phyloP scores from a whole-genome alignment of 2,888 invertebrate genomes.

The Xanthorhoe spadicearia region DNA sequence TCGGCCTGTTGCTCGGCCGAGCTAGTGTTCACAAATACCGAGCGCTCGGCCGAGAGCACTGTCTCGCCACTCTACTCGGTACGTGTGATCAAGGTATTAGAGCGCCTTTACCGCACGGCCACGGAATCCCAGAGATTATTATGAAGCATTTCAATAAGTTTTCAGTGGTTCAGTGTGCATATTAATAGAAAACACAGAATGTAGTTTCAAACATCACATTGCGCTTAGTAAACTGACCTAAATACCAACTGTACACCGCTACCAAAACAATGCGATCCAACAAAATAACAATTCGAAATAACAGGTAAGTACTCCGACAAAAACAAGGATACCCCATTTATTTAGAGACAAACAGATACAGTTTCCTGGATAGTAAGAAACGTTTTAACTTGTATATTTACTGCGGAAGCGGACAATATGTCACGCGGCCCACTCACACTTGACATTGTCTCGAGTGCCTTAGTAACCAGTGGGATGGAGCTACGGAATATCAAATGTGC shows the following conservation, averaged over 20 bases:
- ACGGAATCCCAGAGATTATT: too few relatives aligned
- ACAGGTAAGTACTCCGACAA: conserved; percentile 9
- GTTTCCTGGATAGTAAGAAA: conserved; percentile 43
- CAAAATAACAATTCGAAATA: conserved; percentile 19
- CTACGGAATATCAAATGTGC: conserved; percentile 33
- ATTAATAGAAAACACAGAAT: neutral
- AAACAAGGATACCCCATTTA: conserved; percentile 20
- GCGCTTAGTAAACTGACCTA: conserved; percentile 3
- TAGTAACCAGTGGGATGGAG: conserved; percentile 49
- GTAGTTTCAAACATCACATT: neutral
- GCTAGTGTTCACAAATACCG: too few relatives aligned
- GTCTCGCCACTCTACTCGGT: too few relatives aligned
- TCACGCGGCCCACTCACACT: conserved; percentile 58
- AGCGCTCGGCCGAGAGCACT: too few relatives aligned
- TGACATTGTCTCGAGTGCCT: conserved; percentile 49
- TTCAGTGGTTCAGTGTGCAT: too few relatives aligned
- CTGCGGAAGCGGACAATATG: conserved; percentile 63
- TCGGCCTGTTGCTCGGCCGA: too few relatives aligned
- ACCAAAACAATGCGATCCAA: neutral
- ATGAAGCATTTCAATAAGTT: too few relatives aligned
- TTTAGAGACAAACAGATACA: conserved; percentile 28
- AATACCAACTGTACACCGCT: conserved; percentile 4
- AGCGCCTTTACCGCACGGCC: too few relatives aligned
- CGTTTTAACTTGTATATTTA: conserved; percentile 58
- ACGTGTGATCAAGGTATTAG: too few relatives aligned